Evolutionary conservation across 2,888 invertebrate species (phyloP).

Genomic region (Blomia tropicalis): DNA sequence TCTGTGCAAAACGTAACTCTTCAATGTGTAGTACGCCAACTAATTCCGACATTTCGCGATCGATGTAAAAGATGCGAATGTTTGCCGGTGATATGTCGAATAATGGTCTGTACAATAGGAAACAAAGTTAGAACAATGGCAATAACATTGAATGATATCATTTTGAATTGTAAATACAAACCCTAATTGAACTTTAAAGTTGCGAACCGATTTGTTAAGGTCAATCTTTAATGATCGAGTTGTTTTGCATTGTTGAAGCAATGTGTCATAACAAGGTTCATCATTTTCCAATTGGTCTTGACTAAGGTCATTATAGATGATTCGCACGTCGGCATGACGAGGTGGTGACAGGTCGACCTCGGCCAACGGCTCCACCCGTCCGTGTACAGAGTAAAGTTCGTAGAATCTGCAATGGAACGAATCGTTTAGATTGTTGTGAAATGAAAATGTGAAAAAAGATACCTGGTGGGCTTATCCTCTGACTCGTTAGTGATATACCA

Average conservation of each 20-base stretch:
- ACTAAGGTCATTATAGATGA: slow-evolving; percentile 50
- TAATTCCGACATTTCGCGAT: slow-evolving; percentile 45
- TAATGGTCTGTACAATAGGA: slow-evolving; percentile 45
- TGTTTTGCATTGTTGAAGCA: neutral
- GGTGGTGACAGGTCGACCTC: slow-evolving; percentile 54
- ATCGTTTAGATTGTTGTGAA: neutral
- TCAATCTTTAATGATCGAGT: slow-evolving; percentile 44
- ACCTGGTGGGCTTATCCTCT: slow-evolving; percentile 33
- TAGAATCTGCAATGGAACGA: slow-evolving; percentile 51
- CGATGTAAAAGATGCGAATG: slow-evolving; percentile 75
- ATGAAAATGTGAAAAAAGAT: neutral
- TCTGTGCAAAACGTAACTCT: slow-evolving; percentile 72
- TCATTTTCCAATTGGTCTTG: slow-evolving; percentile 36
- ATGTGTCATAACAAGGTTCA: slow-evolving; percentile 7
- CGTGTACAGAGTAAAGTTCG: slow-evolving; percentile 66
- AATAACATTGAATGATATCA: too few species aligned
- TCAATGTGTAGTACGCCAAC: slow-evolving; percentile 39
- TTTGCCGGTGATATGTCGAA: slow-evolving; percentile 63
- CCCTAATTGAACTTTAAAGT: slow-evolving; percentile 37
- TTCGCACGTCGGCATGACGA: slow-evolving; percentile 64
- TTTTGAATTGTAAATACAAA: slow-evolving; percentile 2
- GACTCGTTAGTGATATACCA: slow-evolving; percentile 62
- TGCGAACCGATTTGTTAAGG: slow-evolving; percentile 55
- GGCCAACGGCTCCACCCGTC: slow-evolving; percentile 72
- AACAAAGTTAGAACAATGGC: neutral